phyloP scores from a whole-genome alignment of 2,113 vertebrate genomes.

The Rhabdornis inornatus region DNA sequence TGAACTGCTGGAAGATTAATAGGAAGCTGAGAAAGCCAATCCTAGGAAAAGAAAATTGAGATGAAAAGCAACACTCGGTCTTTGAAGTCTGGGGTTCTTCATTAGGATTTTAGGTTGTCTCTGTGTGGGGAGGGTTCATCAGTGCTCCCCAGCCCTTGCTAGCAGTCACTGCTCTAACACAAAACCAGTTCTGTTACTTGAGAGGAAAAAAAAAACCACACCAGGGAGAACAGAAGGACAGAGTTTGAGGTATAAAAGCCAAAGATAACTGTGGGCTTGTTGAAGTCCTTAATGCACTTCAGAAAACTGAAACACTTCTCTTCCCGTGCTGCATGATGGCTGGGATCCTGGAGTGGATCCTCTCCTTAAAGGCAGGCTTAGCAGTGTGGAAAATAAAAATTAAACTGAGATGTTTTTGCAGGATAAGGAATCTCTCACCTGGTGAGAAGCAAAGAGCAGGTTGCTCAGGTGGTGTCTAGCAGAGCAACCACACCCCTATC shows the following conservation, averaged over 20 bases:
- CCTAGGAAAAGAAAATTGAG: neutral
- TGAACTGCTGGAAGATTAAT: neutral
- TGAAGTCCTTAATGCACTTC: neutral
- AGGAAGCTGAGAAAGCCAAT: neutral
- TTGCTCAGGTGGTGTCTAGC: neutral
- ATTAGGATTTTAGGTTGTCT: neutral
- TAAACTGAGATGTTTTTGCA: neutral
- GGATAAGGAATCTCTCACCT: neutral
- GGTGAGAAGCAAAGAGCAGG: neutral
- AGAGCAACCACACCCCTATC: neutral
- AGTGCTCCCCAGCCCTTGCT: neutral
- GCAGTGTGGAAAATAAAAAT: neutral
- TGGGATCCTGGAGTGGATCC: neutral
- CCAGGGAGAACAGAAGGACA: neutral
- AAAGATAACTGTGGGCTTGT: neutral
- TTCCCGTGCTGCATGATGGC: neutral
- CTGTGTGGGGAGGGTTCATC: rapidly evolving
- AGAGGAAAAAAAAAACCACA: neutral
- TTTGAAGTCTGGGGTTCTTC: neutral
- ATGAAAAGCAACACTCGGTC: neutral
- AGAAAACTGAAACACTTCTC: neutral
- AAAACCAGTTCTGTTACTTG: constrained; percentile 22
- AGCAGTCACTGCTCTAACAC: neutral
- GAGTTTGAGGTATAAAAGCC: constrained; percentile 9
- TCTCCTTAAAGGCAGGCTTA: neutral